These are phyloP conservation scores for Lytechinus variegatus DNA, from an alignment of 35 echinoderm and acorn worm genomes.

Conservation along the genomic window DNA sequence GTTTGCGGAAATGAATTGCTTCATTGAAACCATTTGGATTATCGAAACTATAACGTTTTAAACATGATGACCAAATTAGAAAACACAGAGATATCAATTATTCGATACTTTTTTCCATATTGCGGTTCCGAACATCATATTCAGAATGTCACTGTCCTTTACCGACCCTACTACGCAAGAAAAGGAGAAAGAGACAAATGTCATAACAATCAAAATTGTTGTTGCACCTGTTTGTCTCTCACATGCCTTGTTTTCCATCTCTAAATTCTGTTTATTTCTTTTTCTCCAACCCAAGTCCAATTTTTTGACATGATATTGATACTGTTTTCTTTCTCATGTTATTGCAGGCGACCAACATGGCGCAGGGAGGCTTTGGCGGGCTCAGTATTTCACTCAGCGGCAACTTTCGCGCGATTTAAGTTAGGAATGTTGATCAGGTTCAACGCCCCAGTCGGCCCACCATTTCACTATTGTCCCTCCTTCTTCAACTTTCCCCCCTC, in stretches of 20 bases:
- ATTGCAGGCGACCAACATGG: conserved; percentile 41
- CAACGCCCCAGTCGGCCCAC: conserved; percentile 41
- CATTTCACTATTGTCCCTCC: conserved; percentile 30
- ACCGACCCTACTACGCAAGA: background rate
- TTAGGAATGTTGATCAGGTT: conserved; percentile 49
- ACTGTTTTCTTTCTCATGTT: conserved; percentile 54
- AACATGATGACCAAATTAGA: background rate
- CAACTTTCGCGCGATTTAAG: conserved; percentile 47
- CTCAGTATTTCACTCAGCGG: conserved; percentile 51
- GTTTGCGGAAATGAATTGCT: background rate
- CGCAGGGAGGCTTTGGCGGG: conserved; percentile 34
- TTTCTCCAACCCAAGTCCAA: conserved; percentile 32
- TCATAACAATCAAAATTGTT: conserved; percentile 28
- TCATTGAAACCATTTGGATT: background rate
- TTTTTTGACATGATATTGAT: conserved; percentile 51
- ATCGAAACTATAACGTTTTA: background rate
- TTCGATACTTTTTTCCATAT: background rate
- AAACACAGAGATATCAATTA: background rate
- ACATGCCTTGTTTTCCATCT: conserved; percentile 46
- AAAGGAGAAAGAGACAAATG: conserved; percentile 21
- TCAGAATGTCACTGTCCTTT: conserved; percentile 41
- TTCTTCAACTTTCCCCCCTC: background rate
- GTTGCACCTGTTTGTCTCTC: conserved; percentile 25
- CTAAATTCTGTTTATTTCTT: conserved; percentile 48
- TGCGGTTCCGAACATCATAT: background rate